Evolutionary conservation across 2,113 vertebrate species (phyloP).

Genomic region (Circaetus gallicus): DNA sequence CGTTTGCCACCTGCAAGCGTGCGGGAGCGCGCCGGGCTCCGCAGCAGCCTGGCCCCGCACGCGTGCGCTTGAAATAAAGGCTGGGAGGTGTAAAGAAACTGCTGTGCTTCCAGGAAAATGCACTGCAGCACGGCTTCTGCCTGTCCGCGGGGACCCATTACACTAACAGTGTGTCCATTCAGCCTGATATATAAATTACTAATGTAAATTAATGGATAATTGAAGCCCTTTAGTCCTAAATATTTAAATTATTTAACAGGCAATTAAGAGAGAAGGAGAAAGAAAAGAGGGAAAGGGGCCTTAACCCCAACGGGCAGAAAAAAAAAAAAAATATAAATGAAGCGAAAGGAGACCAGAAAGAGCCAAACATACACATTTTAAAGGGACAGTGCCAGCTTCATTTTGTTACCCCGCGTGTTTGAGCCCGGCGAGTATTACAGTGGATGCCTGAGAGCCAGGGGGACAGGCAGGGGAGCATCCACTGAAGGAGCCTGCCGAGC

Average conservation of each 20-base stretch:
- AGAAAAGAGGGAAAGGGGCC: conserved; percentile 13
- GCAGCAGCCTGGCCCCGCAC: neutral
- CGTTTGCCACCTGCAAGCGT: neutral
- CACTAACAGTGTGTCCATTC: conserved; percentile 60
- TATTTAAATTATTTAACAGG: conserved; percentile 75
- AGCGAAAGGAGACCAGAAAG: neutral
- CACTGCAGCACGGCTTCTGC: conserved; percentile 23
- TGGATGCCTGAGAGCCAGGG: neutral
- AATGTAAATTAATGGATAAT: conserved; percentile 78
- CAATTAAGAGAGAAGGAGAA: conserved; percentile 56
- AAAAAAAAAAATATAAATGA: neutral
- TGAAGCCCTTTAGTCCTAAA: conserved; percentile 69
- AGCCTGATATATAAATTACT: conserved; percentile 70
- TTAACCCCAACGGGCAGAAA: neutral
- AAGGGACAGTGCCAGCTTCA: neutral
- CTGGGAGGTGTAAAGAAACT: conserved; percentile 12
- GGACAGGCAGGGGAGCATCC: neutral
- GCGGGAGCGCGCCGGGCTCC: neutral
- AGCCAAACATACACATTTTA: neutral
- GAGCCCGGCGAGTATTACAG: neutral
- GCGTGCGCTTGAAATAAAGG: accelerated
- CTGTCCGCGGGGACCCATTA: conserved; percentile 58
- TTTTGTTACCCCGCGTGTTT: neutral
- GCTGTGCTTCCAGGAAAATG: conserved; percentile 55
- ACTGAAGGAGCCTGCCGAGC: accelerated